Base-by-base conservation (phyloP, 2,113 vertebrate species). In the Vicugna pacos region DNA sequence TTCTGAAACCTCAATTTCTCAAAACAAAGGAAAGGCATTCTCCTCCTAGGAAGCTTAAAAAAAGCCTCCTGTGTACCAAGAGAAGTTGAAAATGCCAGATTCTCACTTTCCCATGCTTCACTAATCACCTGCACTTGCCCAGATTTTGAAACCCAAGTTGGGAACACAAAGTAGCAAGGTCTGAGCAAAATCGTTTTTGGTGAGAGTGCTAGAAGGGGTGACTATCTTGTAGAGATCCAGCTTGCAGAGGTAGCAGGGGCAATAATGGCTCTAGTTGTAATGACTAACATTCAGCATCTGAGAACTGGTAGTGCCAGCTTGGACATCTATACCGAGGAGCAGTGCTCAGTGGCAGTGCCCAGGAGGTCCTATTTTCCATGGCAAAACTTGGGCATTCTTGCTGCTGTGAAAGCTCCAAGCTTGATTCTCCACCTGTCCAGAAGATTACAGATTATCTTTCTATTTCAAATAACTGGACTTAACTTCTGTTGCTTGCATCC, bases 51-150 rank as follows among this genome's bases (percentile, higher is more conserved):
- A 67, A 73, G 4, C 22, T 72, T 19, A 28, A 65, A 95, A 32
- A 79, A 38, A 19, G 7, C 54, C 11, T 76, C 81, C 73, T 26
- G 20, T 46, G 22, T 6, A 79, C n/a, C 28, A 24, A 22, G 15
- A 65, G 15, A 65, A 88, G 50, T 42, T 84, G 42, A 92, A 93
- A 91, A 75, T 80, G 30, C 12, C 70, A 70, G 77, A 72, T 77
- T 86, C 30, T 81, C 46, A 14, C 10, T 62, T 89, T 81, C 26
- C 72, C 2, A 5, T 46, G 11, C 11, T 72, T 73, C 26, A 84
- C 46, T 67, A 52, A n/a, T 76, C 52, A 72, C 11, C 10, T 32
- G 22, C 8, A 50, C 22, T 22, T 76, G 10, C 30, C 19, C 46
- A 84, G 84, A 48, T 13, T 75, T 73, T 46, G 64, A 67, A 65